Conservation (phyloP, 2,888 invertebrate species). For the Cactoblastis cactorum region DNA sequence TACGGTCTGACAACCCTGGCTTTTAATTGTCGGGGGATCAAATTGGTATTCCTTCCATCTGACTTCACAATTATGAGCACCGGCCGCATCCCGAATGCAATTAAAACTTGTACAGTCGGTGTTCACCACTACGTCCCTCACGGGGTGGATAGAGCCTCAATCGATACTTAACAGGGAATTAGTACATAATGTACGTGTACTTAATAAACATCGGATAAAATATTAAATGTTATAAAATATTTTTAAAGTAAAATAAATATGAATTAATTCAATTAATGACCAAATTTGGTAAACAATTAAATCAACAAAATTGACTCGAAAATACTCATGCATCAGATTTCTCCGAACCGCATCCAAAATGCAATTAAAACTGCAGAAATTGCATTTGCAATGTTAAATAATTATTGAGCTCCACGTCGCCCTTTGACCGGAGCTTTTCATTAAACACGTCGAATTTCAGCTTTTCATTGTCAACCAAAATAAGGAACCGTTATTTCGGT, state of each 20-base stretch:
- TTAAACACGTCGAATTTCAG: neutral
- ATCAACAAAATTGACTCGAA: too few relatives aligned
- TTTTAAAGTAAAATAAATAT: too few relatives aligned
- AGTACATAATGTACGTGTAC: too few relatives aligned
- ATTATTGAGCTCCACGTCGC: slow-evolving; percentile 21
- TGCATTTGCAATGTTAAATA: slow-evolving; percentile 52
- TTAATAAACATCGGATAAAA: too few relatives aligned
- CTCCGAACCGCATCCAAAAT: neutral
- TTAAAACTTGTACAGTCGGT: slow-evolving; percentile 35
- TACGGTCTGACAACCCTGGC: neutral
- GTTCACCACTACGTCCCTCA: neutral
- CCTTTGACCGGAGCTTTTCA: neutral
- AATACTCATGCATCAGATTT: neutral
- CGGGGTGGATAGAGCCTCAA: neutral
- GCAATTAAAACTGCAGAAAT: slow-evolving; percentile 27
- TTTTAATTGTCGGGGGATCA: neutral
- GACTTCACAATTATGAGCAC: slow-evolving; percentile 2
- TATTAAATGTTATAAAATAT: too few relatives aligned
- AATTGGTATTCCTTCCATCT: slow-evolving; percentile 1
- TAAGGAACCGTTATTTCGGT: neutral
- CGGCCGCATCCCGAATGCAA: slow-evolving; percentile 7
- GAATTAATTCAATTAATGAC: too few relatives aligned
- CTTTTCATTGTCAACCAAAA: neutral
- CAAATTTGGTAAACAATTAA: too few relatives aligned
- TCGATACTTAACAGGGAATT: too few relatives aligned